phyloP scores from a whole-genome alignment of 2,797 vertebrate species.

The Melanotaenia trifasciata region DNA sequence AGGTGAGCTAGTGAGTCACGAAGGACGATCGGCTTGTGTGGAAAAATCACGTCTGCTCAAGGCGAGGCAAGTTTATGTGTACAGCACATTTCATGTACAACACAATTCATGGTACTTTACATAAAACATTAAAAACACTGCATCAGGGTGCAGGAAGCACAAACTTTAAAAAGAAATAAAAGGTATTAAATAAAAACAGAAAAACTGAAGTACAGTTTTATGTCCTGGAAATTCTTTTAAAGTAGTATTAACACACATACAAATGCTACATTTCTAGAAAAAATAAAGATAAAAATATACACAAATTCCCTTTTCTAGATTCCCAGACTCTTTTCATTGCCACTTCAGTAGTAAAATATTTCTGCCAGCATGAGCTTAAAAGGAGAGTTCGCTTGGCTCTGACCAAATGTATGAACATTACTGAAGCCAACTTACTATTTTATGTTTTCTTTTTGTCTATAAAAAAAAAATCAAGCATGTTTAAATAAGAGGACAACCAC shows the following conservation, averaged over 20 bases:
- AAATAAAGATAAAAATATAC: not conserved
- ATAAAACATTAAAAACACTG: no score
- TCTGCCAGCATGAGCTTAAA: not conserved
- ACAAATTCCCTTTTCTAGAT: no score
- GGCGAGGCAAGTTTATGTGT: not conserved
- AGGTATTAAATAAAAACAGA: no score
- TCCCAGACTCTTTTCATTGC: not conserved
- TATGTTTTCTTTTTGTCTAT: not conserved
- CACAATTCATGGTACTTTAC: no score
- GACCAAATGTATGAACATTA: not conserved
- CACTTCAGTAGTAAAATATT: not conserved
- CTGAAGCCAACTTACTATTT: not conserved
- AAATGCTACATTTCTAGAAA: not conserved
- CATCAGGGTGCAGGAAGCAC: no score
- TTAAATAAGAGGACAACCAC: not conserved
- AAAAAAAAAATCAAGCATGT: not conserved
- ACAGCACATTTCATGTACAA: no score
- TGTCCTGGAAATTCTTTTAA: not conserved
- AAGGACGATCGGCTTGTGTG: constrained; percentile 15
- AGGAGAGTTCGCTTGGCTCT: not conserved
- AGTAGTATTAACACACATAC: not conserved
- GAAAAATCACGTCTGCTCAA: not conserved
- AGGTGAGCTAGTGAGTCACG: constrained; percentile 32
- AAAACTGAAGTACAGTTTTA: not conserved
- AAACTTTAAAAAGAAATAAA: no score